A percentile compares a stretch with the other conserved stretches of the same genome.
phyloP scores from a whole-genome alignment of 2,888 invertebrate species.

The Conops quadrifasciatus region DNA sequence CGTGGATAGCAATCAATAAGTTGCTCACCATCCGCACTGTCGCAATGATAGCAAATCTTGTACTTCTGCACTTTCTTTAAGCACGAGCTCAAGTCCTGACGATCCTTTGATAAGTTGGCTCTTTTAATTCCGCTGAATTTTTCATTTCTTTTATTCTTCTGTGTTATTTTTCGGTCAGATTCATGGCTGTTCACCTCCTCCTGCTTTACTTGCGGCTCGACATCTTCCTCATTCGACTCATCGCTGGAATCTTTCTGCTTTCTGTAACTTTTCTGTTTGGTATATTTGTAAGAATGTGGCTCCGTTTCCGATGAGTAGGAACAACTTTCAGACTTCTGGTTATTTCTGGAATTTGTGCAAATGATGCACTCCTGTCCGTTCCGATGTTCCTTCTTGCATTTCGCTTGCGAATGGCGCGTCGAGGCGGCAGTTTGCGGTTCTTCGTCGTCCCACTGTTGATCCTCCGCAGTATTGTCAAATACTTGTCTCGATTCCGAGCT shows the following conservation, averaged over 20 bases:
- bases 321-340: constrained; percentile 81
- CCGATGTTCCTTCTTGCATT: constrained; percentile 72
- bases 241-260: constrained; percentile 43
- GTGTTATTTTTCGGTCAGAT: not conserved
- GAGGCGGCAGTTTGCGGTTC: constrained; percentile 38
- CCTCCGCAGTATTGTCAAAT: constrained; percentile 37
- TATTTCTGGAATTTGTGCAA: constrained; percentile 78
- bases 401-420: constrained; percentile 38
- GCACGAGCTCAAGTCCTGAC: constrained; percentile 47
- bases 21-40: constrained; percentile 46
- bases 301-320: constrained; percentile 79
- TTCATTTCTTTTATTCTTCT: constrained; percentile 26
- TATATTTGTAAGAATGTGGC: constrained; percentile 76
- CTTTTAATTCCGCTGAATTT: not conserved
- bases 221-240: constrained; percentile 28
- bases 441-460: constrained; percentile 11
- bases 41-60: constrained; percentile 56
- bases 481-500: constrained; percentile 37
- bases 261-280: constrained; percentile 67
- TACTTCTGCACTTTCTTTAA: constrained; percentile 45
- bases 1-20: constrained; percentile 51
- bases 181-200: constrained; percentile 34
- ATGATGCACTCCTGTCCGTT: constrained; percentile 73
- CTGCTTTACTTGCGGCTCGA: constrained; percentile 23
- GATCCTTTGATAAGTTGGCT: constrained; percentile 33